phyloP scores from a whole-genome alignment of 2,888 invertebrate genomes.

The Erannis defoliaria region DNA sequence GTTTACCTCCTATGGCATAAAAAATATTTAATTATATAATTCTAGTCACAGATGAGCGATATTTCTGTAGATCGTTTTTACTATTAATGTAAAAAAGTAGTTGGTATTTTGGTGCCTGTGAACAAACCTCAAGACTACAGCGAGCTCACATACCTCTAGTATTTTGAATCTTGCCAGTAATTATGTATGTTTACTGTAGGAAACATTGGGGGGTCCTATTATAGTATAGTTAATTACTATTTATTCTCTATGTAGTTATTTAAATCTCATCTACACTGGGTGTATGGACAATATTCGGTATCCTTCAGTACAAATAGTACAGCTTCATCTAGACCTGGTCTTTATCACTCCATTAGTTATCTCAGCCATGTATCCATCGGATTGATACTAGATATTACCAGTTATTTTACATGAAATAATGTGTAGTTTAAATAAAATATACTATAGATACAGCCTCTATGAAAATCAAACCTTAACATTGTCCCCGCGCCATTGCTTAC shows the following conservation, averaged over 20 bases:
- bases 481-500: too few relatives aligned
- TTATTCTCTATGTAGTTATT: conserved; percentile 19
- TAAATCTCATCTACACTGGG: conserved; percentile 2
- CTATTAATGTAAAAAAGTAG: conserved; percentile 7
- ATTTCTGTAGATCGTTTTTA: conserved; percentile 19
- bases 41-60: too few relatives aligned
- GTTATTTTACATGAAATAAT: too few relatives aligned
- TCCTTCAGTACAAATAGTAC: background rate
- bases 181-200: conserved; percentile 15
- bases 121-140: conserved; percentile 25
- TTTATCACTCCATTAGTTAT: too few relatives aligned
- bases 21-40: too few relatives aligned
- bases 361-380: too few relatives aligned
- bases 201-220: conserved; percentile 7
- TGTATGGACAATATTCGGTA: conserved; percentile 11
- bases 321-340: too few relatives aligned
- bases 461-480: too few relatives aligned
- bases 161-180: conserved; percentile 29
- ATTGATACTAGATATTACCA: too few relatives aligned
- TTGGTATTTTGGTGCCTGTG: conserved; percentile 30
- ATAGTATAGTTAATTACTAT: conserved; percentile 12
- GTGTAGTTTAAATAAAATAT: too few relatives aligned
- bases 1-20: too few relatives aligned
- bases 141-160: conserved; percentile 30
- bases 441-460: too few relatives aligned